phyloP scores from a whole-genome alignment of 2,113 vertebrate genomes.

The Perca schrenkii region DNA sequence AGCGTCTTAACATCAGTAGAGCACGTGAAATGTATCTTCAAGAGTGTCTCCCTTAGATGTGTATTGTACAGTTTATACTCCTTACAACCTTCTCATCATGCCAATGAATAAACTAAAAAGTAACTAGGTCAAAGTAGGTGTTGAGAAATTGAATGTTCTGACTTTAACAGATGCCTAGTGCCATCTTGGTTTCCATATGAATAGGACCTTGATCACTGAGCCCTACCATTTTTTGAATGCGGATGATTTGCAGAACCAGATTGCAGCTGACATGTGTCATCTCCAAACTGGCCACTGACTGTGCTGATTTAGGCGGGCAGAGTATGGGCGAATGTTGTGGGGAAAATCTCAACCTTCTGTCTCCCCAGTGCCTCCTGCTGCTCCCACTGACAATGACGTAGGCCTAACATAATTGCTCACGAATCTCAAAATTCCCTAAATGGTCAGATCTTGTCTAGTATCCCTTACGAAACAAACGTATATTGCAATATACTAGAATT shows the following conservation, averaged over 20 bases:
- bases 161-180: conserved; percentile 41
- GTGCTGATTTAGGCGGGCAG: conserved; percentile 41
- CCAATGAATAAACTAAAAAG: not conserved
- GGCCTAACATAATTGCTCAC: not conserved
- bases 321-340: conserved; percentile 14
- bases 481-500: too few species aligned
- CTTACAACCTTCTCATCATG: not conserved
- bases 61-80: not conserved
- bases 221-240: conserved; percentile 33
- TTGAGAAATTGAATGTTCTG: not conserved
- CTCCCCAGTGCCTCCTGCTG: conserved; percentile 27
- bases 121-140: conserved; percentile 1
- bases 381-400: conserved; percentile 14
- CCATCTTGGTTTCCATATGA: conserved; percentile 59
- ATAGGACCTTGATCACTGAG: conserved; percentile 29
- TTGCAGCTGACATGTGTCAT: conserved; percentile 60
- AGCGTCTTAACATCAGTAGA: not conserved
- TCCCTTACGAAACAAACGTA: too few species aligned
- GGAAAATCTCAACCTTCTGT: conserved; percentile 39
- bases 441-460: not conserved
- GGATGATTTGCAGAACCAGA: conserved; percentile 40
- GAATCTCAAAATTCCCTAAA: not conserved
- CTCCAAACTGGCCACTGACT: conserved; percentile 41
- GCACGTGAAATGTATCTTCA: not conserved
- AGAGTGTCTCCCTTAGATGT: not conserved